These are phyloP conservation scores for Neodiprion virginianus DNA, from an alignment of 1,140 invertebrate species.

Conservation along the genomic window DNA sequence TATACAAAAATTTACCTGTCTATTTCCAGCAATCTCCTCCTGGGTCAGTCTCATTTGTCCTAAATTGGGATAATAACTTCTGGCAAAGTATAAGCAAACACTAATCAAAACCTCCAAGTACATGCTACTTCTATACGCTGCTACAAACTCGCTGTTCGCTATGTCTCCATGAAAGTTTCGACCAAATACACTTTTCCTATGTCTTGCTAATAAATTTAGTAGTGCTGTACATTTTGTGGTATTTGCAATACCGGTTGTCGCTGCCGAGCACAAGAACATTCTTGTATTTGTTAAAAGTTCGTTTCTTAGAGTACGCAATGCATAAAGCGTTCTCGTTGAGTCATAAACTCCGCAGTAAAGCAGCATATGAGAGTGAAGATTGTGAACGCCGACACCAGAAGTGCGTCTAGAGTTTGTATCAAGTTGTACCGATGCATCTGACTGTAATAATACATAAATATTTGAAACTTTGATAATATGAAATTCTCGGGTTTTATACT, in stretches of 20 bases:
- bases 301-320: constrained; percentile 77
- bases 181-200: constrained; percentile 83
- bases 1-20: constrained; percentile 57
- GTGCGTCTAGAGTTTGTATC: constrained; percentile 50
- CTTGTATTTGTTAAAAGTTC: constrained; percentile 77
- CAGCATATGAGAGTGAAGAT: constrained; percentile 83
- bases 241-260: constrained; percentile 72
- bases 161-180: constrained; percentile 79
- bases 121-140: constrained; percentile 77
- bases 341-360: constrained; percentile 86
- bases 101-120: constrained; percentile 84
- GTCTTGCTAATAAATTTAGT: constrained; percentile 74
- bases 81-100: constrained; percentile 80
- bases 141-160: constrained; percentile 66
- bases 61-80: constrained; percentile 82
- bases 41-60: constrained; percentile 70
- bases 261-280: constrained; percentile 75
- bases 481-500: too few species aligned
- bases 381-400: constrained; percentile 67
- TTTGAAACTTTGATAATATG: not conserved
- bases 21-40: constrained; percentile 80
- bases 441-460: constrained; percentile 26
- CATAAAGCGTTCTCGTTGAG: constrained; percentile 77
- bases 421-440: constrained; percentile 45
- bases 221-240: constrained; percentile 64